Evolutionary conservation across 1,140 invertebrate genomes (phyloP), one percentile per base, ranked within the genome.

Genomic region (Melitaea cinxia): DNA sequence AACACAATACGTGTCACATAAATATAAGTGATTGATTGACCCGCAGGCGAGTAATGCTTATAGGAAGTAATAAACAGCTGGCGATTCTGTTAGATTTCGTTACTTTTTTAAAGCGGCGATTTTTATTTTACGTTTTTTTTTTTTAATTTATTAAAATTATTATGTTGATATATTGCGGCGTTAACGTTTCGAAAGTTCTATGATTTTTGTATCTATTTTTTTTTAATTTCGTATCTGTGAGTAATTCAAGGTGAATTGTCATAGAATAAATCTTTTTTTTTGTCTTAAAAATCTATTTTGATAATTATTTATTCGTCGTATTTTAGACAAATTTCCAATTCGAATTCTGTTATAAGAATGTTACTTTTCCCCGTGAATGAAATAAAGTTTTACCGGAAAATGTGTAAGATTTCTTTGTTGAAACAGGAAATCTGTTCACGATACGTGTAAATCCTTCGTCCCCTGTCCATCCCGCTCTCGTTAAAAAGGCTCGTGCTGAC

Each of bases 31-130:
- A 89, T 89, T 88, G 85, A 89, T 89, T 83, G 84, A 78, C 83
- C 83, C 81, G 82, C 80, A 89, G 77, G 72, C 79, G 61, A 77
- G 82, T 86, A 85, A 88, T 86, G 84, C 75, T 81, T 75, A 81
- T 79, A 82, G 84, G 83, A 87, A 87, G 80, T 78, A 70, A 84
- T 89, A 84, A 86, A 88, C 85, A 89, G 83, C 82, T 89, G 86
- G 72, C 75, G 72, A 79, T 77, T 75, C 73, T 75, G 77, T 80
- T 72, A 52, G 68, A 53, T 59, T 58, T 53, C 26, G 63, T 58
- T 28, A 59, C n/a, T 55, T 58, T 58, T 55, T 49, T 0, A 42
- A 49, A 49, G 37, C 23, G 15, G 35, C 14, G 17, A 42, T 42
- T 39, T 33, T 39, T 39, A 39, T 39, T 14, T 14, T 54, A n/a